Percentiles rank a stretch among this genome's conserved stretches.
phyloP scores from a whole-genome alignment of 64 coral and sea anemone genomes.

The Porites australiensis region DNA sequence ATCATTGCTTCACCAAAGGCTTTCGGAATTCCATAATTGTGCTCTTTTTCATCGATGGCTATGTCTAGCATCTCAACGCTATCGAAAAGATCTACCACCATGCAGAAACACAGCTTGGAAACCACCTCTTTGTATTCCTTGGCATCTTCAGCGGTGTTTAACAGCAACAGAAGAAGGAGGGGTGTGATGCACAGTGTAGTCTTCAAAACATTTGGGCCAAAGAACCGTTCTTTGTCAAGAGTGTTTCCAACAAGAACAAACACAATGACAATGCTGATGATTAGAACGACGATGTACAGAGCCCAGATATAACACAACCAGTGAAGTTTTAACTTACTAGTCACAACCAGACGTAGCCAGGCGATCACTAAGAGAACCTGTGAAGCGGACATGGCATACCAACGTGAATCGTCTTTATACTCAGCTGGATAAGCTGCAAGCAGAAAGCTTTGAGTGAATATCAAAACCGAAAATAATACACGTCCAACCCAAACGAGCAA shows the following conservation, averaged over 20 bases:
- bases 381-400: background rate
- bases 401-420: background rate
- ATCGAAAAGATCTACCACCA: conserved; percentile 17
- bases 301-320: background rate
- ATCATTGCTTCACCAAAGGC: conserved; percentile 1
- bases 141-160: background rate
- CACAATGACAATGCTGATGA: background rate
- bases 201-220: conserved; percentile 13
- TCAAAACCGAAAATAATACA: background rate
- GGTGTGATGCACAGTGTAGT: conserved; percentile 1
- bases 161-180: conserved; percentile 4
- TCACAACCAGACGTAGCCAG: background rate
- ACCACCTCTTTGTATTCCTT: background rate
- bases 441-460: background rate
- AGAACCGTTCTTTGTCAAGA: conserved; percentile 15
- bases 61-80: conserved; percentile 7
- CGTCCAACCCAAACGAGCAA: background rate
- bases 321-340: background rate
- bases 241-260: background rate
- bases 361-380: background rate
- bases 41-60: background rate
- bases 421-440: background rate
- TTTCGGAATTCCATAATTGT: conserved; percentile 27
- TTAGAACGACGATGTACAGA: background rate
- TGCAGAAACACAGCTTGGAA: background rate